A percentile compares a stretch with the other conserved stretches of the same genome.
Evolutionary conservation across 2,113 vertebrate species (phyloP).

Genomic region (Sturnus vulgaris): DNA sequence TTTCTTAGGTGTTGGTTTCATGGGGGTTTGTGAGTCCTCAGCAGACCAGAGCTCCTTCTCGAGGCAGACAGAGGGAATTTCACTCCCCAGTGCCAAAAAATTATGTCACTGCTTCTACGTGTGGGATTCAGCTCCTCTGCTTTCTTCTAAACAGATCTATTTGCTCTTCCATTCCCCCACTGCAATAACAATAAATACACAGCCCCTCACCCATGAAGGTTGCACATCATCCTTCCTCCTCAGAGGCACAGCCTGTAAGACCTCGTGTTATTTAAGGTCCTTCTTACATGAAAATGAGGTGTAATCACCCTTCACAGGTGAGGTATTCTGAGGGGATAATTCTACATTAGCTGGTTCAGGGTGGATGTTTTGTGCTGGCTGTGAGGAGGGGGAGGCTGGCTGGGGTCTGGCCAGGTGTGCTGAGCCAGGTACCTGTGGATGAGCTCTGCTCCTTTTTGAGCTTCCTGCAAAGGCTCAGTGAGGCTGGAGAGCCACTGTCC

Average conservation of each 20-base stretch:
- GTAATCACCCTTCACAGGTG: conserved; percentile 46
- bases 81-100: background rate
- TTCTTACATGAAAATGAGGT: background rate
- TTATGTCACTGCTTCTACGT: rapidly evolving
- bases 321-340: background rate
- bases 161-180: background rate
- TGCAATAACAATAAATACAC: background rate
- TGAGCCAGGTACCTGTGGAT: background rate
- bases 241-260: background rate
- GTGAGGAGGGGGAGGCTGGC: background rate
- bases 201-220: background rate
- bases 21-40: rapidly evolving
- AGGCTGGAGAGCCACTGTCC: background rate
- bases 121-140: background rate
- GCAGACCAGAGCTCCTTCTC: background rate
- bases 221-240: background rate
- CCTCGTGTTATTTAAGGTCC: background rate
- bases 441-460: rapidly evolving
- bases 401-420: background rate
- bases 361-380: background rate
- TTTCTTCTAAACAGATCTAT: background rate
- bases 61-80: background rate
- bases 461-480: background rate
- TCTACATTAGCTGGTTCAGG: background rate
- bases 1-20: background rate